These are phyloP conservation scores for Rhincodon typus DNA, from an alignment of 2,797 vertebrate species.

Conservation along the genomic window DNA sequence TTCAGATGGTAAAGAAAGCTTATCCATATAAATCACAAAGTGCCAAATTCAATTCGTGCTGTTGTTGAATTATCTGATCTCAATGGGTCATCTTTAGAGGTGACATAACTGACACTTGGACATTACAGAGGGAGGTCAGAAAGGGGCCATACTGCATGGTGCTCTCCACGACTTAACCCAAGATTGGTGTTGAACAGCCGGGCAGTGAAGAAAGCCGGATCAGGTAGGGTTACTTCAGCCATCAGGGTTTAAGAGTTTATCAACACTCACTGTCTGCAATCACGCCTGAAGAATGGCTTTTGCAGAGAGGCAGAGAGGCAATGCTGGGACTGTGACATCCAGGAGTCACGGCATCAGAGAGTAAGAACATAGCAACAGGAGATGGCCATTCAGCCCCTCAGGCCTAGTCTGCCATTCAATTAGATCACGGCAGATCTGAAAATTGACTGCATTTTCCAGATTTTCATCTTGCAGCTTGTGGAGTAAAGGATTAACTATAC, in stretches of 20 bases:
- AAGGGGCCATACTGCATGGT: no score
- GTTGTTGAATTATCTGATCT: neutral
- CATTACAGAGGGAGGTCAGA: neutral
- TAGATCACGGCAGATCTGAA: neutral
- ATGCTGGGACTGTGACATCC: neutral
- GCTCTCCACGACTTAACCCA: no score
- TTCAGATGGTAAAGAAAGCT: neutral
- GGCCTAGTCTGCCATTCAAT: neutral
- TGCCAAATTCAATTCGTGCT: neutral
- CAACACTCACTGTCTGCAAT: neutral
- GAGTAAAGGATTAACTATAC: no score
- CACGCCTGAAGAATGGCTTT: neutral
- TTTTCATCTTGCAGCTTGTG: neutral
- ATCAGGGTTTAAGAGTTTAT: neutral
- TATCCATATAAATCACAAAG: neutral
- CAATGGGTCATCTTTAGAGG: neutral
- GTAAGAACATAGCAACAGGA: neutral
- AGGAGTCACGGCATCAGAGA: neutral
- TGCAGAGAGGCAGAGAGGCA: neutral
- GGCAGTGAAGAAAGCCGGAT: neutral
- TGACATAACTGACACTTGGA: no score
- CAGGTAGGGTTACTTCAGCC: neutral
- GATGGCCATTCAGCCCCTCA: neutral
- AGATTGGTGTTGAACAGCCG: no score
- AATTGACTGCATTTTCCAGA: neutral